Base-by-base conservation (phyloP, 1,140 invertebrate species). In the Eupeodes corollae region DNA sequence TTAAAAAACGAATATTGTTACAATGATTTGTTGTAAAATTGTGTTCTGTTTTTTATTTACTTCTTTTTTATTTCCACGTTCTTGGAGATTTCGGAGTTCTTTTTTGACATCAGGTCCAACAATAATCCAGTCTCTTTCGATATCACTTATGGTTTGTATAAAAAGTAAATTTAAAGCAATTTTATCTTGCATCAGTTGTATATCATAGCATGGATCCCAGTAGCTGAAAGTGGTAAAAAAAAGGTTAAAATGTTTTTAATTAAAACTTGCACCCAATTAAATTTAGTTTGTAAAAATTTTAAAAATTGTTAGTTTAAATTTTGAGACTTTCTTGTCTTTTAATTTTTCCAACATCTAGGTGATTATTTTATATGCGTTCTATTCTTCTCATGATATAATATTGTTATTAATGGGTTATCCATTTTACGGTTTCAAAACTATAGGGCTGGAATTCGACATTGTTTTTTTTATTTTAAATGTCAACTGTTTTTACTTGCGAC, bases 91-190 rank as follows among this genome's bases (percentile, higher is more conserved):
- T 26, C 77, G 74, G 10, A 97, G 67, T 50, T 84, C 79, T 30
- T 78, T 71, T 53, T 79, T 74, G 30, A 80, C 78, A 47, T 91
- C 82, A 50, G 79, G 76, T 33, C 79, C 77, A 31, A 80, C 79
- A 31, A 79, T 62, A 50, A 93, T 82, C 90, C 91, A 95, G 5
- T 86, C 84, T 47, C 82, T 75, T 54, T 89, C 83, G 46, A 96
- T 73, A 71, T 96, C 93, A 48, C 81, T 79, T 19, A 85, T 78
- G 39, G 86, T 82, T 78, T 97, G 92, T 45, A 85, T 74, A 66
- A 92, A 95, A 0, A 98, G 69, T 35, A 97, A 72, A 70, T 93
- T 90, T 56, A 91, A 69, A 6, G 87, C 84, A 14, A 91, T 76
- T 50, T 79, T 76, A 70, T 95, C 83, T 44, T 76, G 76, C 63